Evolutionary conservation across 2,888 invertebrate genomes (phyloP), one percentile per base, ranked within the genome.

Genomic region (Amiota communis): DNA sequence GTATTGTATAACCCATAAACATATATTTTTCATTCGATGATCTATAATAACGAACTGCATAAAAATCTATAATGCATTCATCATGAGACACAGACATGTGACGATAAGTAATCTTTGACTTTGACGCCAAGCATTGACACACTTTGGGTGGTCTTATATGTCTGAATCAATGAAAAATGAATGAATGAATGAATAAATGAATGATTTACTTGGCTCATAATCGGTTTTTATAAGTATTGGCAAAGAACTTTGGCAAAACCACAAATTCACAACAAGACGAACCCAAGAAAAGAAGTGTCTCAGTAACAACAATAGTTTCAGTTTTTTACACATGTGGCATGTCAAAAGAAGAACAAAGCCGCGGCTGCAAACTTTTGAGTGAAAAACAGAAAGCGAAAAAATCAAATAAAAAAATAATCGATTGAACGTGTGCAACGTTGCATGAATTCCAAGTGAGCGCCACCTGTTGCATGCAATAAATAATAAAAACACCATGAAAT

Each of bases 71-170:
- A 17, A 59, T 11, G 59, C 59, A 59, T 59, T 59, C 59, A 17
- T 17, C 59, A 59, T 59, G 59, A 36, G 36, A 36, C 36, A 36
- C 36, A 36, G 36, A 36, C 36, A 36, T 59, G 9, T 20, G 59
- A 59, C 67, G 67, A 51, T 68, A 68, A 68, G 51, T 15, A 6
- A 68, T 68, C 67, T 68, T 23, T 53, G 67, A 51, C 67, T 68
- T 71, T 68, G 76, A 67, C 73, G 79, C 75, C 82, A 84, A 78
- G 8, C 86, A 83, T 80, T 83, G 86, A 85, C 86, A 86, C 82
- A 85, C 73, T 78, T 85, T 83, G 83, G 85, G 83, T 85, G 86
- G 86, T 83, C 86, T 84, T 79, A 48, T n/a, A 47, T 65, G 67
- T 17, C 20, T 23, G 67, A 51, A 48, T 68, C 23, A 51, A 53